Evolutionary conservation across 2,888 invertebrate genomes (phyloP).

Genomic region (Oxystoma pomonae): DNA sequence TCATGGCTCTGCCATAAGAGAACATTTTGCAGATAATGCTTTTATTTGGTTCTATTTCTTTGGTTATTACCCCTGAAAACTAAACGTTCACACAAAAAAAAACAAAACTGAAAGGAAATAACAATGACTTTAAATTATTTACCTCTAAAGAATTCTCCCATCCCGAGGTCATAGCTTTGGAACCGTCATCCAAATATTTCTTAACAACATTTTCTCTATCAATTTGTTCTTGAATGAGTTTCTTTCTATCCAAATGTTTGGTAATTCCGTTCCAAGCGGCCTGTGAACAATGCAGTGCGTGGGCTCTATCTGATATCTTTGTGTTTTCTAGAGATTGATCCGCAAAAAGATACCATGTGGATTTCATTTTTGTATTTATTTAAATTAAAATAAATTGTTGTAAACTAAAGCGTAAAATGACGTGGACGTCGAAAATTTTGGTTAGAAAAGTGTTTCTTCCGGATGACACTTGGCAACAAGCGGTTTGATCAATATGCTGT

Average conservation of each 20-base stretch:
- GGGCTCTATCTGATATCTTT: constrained; percentile 38
- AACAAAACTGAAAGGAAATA: too few species aligned
- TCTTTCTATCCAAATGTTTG: constrained; percentile 39
- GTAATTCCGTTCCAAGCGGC: constrained; percentile 40
- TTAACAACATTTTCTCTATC: constrained; percentile 44
- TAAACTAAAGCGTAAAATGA: too few species aligned
- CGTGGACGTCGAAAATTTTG: too few species aligned
- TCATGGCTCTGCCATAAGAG: too few species aligned
- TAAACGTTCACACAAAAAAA: too few species aligned
- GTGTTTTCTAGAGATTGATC: constrained; percentile 40
- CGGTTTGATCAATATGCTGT: too few species aligned
- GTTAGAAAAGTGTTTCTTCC: too few species aligned
- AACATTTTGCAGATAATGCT: neutral
- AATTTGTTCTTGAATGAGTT: constrained; percentile 32
- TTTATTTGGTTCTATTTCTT: too few species aligned
- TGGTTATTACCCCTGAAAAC: too few species aligned
- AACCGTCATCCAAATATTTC: constrained; percentile 44
- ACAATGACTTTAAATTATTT: too few species aligned
- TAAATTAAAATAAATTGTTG: too few species aligned
- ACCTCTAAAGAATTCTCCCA: constrained; percentile 49
- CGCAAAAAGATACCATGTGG: constrained; percentile 39
- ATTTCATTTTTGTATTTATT: constrained; percentile 40
- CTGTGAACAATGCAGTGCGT: constrained; percentile 39
- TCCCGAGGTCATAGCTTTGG: constrained; percentile 45
- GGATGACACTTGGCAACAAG: too few species aligned